Base-by-base conservation (phyloP, 53 echinoderm and acorn worm species). In the Luidia sarsii region DNA sequence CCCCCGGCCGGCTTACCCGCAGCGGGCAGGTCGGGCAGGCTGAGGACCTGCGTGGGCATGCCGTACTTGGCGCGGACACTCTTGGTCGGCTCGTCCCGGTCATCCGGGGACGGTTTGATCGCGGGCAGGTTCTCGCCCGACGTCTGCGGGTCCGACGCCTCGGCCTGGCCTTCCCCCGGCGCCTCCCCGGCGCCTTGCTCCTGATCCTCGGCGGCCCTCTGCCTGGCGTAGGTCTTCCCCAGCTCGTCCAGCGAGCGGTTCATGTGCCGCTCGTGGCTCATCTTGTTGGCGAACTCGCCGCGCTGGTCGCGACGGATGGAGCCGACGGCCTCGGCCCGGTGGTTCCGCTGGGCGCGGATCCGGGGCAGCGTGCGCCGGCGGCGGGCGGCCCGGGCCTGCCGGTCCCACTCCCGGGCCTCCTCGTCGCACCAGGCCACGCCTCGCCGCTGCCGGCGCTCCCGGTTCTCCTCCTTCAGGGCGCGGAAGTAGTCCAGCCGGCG, bases 401-500 rank as follows among this genome's bases (percentile, higher is more conserved):
- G 38, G 18, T 41, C 83, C 74, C 48, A 66, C 11, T 64, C 79
- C 31, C 54, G 52, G 54, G 71, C 72, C 21, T 61, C 80, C 18
- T 48, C 84, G 51, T 84, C 77, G 33, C 70, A 70, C 41, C 25
- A 69, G 27, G 79, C 79, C 56, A 68, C 49, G 31, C 74, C 49
- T 75, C 80, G 45, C 39, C 33, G 57, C 33, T 80, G 81, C 32
- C 83, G 68, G 30, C 83, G 79, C 22, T 71, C 79, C 57, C 66
- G 72, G 60, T 88, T 90, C 39, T 81, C 65, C 49, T 93, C 96
- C 20, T 93, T 65, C 1, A 96, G 61, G 46, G 85, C 61, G 48
- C 93, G 79, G n/a, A 93, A 60, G 82, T 85, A 89, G 34, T 90
- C 87, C 55, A 89, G 86, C 2, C 87, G 88, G 13, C 75, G 75